Evolutionary conservation across 2,888 invertebrate species (phyloP).

Genomic region (Actias luna): DNA sequence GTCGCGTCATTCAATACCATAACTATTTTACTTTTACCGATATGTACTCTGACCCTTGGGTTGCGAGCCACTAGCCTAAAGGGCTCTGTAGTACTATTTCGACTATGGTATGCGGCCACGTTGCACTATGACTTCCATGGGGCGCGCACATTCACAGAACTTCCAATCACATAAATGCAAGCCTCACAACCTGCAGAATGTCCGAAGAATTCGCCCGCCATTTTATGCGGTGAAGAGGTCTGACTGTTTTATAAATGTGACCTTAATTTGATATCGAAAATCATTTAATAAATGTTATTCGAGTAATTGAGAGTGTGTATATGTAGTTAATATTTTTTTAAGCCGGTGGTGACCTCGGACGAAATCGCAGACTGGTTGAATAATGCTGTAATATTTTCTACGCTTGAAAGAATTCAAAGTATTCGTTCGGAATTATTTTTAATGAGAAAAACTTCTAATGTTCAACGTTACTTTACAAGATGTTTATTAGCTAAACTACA

Average conservation of each 20-base stretch:
- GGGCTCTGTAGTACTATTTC: slow-evolving; percentile 41
- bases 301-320: not conserved
- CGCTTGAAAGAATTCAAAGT: slow-evolving; percentile 42
- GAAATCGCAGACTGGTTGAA: slow-evolving; percentile 64
- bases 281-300: slow-evolving; percentile 14
- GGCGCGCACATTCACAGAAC: slow-evolving; percentile 45
- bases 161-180: slow-evolving; percentile 40
- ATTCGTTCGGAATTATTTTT: slow-evolving; percentile 33
- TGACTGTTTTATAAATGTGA: slow-evolving; percentile 1
- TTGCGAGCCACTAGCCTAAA: slow-evolving; percentile 38
- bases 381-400: slow-evolving; percentile 54
- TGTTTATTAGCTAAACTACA: not conserved
- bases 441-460: not conserved
- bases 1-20: not conserved
- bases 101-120: slow-evolving; percentile 54
- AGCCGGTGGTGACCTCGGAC: slow-evolving; percentile 65
- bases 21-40: not conserved
- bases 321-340: slow-evolving; percentile 60
- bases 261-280: not conserved
- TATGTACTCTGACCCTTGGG: not conserved
- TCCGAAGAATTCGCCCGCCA: slow-evolving; percentile 55
- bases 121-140: slow-evolving; percentile 43
- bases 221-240: slow-evolving; percentile 34
- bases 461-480: not conserved
- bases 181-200: slow-evolving; percentile 39